These are phyloP conservation scores for Tanypteryx hageni DNA, from an alignment of 2,888 invertebrate species.

Conservation along the genomic window DNA sequence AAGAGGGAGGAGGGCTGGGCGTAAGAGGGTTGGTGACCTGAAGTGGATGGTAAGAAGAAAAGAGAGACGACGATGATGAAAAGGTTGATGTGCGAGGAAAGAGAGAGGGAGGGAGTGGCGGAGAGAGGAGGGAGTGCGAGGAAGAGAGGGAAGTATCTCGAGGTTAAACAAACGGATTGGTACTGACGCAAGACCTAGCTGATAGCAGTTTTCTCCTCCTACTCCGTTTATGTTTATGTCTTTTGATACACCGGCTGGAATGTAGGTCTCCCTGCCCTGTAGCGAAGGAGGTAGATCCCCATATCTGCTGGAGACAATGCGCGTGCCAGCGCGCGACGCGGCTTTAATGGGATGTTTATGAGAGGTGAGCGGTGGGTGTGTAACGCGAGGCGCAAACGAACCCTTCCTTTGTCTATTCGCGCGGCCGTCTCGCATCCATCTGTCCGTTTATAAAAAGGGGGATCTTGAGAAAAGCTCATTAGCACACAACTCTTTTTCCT, in stretches of 20 bases:
- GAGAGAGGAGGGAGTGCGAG: background rate
- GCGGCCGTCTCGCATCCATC: background rate
- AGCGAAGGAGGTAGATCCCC: background rate
- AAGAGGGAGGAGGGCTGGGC: background rate
- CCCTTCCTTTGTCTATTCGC: background rate
- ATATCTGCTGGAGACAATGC: background rate
- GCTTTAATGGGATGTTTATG: background rate
- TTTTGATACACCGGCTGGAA: conserved; percentile 33
- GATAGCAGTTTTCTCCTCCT: background rate
- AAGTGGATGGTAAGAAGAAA: conserved; percentile 22
- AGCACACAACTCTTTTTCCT: background rate
- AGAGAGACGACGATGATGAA: conserved; percentile 39
- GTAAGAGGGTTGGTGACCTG: conserved; percentile 51
- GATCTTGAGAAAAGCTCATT: background rate
- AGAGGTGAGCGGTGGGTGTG: background rate
- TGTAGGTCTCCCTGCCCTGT: background rate
- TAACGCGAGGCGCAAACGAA: background rate
- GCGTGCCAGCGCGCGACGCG: background rate
- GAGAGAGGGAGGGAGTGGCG: background rate
- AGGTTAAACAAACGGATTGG: conserved; percentile 64
- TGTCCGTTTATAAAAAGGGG: background rate
- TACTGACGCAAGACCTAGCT: conserved; percentile 53
- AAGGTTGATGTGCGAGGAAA: conserved; percentile 18
- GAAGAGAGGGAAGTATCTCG: background rate
- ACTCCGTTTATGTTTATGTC: background rate